These are phyloP conservation scores for Melospiza georgiana DNA, from an alignment of 2,113 vertebrate species.

Conservation along the genomic window DNA sequence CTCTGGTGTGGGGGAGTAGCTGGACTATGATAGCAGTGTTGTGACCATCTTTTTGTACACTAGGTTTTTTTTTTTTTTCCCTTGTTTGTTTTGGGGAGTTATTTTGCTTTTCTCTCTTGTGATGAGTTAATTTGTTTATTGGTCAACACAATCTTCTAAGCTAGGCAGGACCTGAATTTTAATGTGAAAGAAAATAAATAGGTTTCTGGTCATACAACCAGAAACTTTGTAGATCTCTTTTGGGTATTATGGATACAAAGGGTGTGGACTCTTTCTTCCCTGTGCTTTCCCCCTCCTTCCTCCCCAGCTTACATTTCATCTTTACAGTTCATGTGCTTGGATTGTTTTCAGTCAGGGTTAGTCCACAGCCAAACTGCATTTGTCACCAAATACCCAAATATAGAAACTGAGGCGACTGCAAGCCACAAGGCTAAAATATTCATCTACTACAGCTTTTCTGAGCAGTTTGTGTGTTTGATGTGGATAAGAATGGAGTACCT, in stretches of 20 bases:
- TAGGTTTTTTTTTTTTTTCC: too few relatives aligned
- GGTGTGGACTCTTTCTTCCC: not conserved
- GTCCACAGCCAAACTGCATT: slow-evolving; percentile 11
- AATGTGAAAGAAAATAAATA: not conserved
- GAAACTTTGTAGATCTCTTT: not conserved
- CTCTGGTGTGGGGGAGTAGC: not conserved
- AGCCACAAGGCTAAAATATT: slow-evolving; percentile 14
- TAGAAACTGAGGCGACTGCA: slow-evolving; percentile 1
- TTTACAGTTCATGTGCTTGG: not conserved
- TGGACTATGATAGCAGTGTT: not conserved
- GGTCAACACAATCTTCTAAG: not conserved
- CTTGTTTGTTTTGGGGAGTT: not conserved
- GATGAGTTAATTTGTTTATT: not conserved
- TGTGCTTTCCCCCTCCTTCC: not conserved
- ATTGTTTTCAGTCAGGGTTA: slow-evolving; percentile 44
- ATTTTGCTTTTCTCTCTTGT: not conserved
- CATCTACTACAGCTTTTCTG: not conserved
- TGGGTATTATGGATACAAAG: slow-evolving; percentile 4
- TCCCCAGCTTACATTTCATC: slow-evolving; percentile 14
- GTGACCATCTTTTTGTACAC: not conserved
- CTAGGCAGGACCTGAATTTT: not conserved
- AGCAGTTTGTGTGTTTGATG: not conserved
- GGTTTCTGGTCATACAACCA: not conserved
- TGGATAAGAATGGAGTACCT: not conserved
- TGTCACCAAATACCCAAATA: slow-evolving; percentile 41